Evolutionary conservation across 2,113 vertebrate species (phyloP), one percentile per base, ranked within the genome.

Genomic region (Casuarius casuarius): DNA sequence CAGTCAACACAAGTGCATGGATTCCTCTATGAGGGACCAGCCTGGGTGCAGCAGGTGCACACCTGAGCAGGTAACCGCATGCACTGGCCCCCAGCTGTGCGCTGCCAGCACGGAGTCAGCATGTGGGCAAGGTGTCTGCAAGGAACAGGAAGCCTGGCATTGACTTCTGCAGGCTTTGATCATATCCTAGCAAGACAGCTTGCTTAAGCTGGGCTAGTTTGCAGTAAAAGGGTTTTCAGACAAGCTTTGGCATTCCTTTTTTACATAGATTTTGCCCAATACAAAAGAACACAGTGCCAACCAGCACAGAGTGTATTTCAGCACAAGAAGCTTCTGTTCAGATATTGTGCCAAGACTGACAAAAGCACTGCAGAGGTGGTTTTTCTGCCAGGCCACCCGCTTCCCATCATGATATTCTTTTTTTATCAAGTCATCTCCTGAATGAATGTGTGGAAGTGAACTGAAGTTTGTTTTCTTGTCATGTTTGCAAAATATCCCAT

Each of bases 391-490:
- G 72, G 58, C 31, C 9, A 2, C 63, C 85, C 56, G 54, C 58
- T 92, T 95, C 49, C 23, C n/a, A 46, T 96, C 79, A 91, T 46
- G 31, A 78, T 91, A 90, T 61, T 90, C 38, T 63, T 96, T 83
- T 87, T 68, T 92, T 80, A 92, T 63, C 46, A 87, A 76, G 40
- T 75, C 52, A 59, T 72, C 58, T 78, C 38, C 70, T 94, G 61
- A 93, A 93, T 72, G 58, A 74, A 87, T 31, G 35, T 75, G 68
- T 51, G 46, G 61, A 95, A 89, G 84, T 66, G 1, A 92, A 92
- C 54, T 89, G 23, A 88, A 94, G 86, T 93, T 46, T 33, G 21
- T 67, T 83, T 90, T 78, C 73, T 84, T 86, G 49, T 58, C 40
- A n/a, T 31, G 5, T 70, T 93, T 91, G 22, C 49, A 84, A 92